phyloP scores from a whole-genome alignment of 2,888 invertebrate genomes.

The Sabatieria punctata region DNA sequence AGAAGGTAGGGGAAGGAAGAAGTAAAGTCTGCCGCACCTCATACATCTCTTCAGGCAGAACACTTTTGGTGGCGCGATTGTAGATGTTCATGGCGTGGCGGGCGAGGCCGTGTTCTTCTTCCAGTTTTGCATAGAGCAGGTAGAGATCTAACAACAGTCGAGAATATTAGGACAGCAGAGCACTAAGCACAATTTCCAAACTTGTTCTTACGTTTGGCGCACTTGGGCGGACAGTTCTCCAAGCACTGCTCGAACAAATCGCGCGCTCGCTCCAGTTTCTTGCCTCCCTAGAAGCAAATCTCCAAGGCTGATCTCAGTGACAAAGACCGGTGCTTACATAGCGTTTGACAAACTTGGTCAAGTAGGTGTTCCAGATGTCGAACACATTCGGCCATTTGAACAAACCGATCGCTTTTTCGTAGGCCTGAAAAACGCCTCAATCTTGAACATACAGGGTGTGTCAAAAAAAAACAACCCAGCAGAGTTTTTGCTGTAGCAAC shows the following conservation, averaged over 20 bases:
- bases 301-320: background rate
- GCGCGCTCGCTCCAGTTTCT: constrained; percentile 81
- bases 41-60: constrained; percentile 79
- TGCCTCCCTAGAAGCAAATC: constrained; percentile 44
- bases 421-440: constrained; percentile 49
- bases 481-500: no score
- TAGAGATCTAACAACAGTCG: constrained; percentile 51
- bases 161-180: no score
- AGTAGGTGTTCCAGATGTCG: constrained; percentile 97
- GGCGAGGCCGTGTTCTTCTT: constrained; percentile 93
- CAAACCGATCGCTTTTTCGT: constrained; percentile 90
- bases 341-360: constrained; percentile 83
- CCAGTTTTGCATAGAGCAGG: constrained; percentile 85
- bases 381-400: constrained; percentile 99
- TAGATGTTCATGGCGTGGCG: constrained; percentile 98
- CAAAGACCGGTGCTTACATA: constrained; percentile 45
- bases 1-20: no score
- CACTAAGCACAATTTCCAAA: no score
- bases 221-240: constrained; percentile 85
- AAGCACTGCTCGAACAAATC: constrained; percentile 98
- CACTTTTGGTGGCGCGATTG: constrained; percentile 78
- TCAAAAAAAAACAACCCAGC: no score
- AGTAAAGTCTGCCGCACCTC: no score
- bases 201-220: constrained; percentile 61
- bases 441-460: background rate